phyloP scores from a whole-genome alignment of 1,140 invertebrate species.

The Bombus sylvicola region DNA sequence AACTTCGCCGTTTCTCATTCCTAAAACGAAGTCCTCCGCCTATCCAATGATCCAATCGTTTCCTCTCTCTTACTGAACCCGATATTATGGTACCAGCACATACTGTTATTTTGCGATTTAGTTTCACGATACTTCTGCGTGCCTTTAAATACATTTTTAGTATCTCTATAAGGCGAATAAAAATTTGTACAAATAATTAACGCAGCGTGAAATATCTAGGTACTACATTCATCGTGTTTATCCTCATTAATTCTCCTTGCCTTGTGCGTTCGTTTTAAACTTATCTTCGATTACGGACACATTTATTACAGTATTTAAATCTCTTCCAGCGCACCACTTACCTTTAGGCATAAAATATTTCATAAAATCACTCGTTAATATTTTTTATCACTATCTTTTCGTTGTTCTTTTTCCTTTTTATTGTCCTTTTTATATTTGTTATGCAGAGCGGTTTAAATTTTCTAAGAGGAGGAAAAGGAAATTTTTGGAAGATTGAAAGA shows the following conservation, averaged over 20 bases:
- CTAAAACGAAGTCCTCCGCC: conserved; percentile 12
- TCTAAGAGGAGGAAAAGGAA: too few species aligned
- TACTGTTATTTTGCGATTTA: not conserved
- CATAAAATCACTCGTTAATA: too few species aligned
- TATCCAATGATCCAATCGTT: conserved; percentile 30
- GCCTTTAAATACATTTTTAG: not conserved
- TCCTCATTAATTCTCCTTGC: too few species aligned
- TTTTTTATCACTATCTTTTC: too few species aligned
- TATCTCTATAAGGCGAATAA: not conserved
- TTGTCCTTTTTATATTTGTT: too few species aligned
- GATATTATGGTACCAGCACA: not conserved
- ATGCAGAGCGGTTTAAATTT: too few species aligned
- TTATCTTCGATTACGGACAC: not conserved
- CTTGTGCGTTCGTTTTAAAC: not conserved
- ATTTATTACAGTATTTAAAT: not conserved
- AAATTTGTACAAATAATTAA: not conserved
- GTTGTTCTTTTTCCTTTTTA: too few species aligned
- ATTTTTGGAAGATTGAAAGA: too few species aligned
- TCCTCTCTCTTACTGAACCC: not conserved
- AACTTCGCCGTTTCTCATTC: conserved; percentile 27
- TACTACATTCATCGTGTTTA: not conserved
- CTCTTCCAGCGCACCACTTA: too few species aligned
- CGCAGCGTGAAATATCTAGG: not conserved
- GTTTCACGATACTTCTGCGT: not conserved
- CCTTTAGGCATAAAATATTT: too few species aligned